Conservation (phyloP, 1,140 invertebrate genomes). For the Hypothenemus hampei region DNA sequence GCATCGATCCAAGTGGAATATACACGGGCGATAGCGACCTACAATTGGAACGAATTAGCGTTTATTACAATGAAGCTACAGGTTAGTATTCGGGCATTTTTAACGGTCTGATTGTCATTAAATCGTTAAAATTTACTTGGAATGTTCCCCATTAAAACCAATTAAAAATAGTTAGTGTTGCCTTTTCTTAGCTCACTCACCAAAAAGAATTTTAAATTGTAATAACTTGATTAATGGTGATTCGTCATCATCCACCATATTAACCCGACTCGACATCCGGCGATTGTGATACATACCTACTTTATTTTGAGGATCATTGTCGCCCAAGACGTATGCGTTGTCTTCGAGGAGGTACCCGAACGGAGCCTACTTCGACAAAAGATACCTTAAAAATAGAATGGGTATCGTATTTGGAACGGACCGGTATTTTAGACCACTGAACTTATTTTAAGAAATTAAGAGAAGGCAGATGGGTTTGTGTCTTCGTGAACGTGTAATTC, state of each 20-base stretch:
- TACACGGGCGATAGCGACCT: constrained; percentile 79
- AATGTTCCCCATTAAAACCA: too few relatives aligned
- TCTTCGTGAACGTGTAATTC: too few relatives aligned
- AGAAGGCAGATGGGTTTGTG: too few relatives aligned
- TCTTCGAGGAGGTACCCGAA: background rate
- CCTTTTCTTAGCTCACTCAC: too few relatives aligned
- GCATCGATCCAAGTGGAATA: constrained; percentile 76
- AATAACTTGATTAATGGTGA: too few relatives aligned
- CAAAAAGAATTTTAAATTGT: too few relatives aligned
- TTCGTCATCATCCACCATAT: background rate
- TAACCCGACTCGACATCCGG: background rate
- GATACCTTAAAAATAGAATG: constrained; percentile 15
- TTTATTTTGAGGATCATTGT: background rate
- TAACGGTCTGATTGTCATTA: too few relatives aligned
- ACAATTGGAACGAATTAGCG: constrained; percentile 80
- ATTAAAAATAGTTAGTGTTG: too few relatives aligned
- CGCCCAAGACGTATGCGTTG: background rate
- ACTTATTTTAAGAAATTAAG: constrained; percentile 9
- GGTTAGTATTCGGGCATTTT: too few relatives aligned
- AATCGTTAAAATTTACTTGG: too few relatives aligned
- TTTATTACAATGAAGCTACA: constrained; percentile 87
- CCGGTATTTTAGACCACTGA: constrained; percentile 17
- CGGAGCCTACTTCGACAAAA: background rate
- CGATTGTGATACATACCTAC: background rate
- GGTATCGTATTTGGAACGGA: constrained; percentile 8